Percentiles rank a stretch among this genome's conserved stretches.
Evolutionary conservation across 2,797 vertebrate genomes (phyloP).

Genomic region (Typhlichthys subterraneus): DNA sequence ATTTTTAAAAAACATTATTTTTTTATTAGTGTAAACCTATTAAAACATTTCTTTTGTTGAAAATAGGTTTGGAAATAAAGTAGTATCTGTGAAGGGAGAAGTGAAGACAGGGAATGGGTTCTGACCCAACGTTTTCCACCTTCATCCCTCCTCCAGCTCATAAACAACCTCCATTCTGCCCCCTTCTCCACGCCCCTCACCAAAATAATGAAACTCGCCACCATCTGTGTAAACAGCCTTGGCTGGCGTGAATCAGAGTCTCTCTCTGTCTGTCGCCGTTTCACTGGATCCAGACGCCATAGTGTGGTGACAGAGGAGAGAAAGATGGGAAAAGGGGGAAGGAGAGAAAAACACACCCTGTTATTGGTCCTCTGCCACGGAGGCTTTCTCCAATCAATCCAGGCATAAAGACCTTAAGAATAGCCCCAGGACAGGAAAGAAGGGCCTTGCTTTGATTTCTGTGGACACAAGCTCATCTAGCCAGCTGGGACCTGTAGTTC

Average conservation of each 20-base stretch:
- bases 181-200: slow-evolving; percentile 65
- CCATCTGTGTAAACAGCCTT: slow-evolving; percentile 80
- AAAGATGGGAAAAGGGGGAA: slow-evolving; percentile 24
- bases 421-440: slow-evolving; percentile 61
- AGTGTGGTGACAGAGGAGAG: slow-evolving; percentile 29
- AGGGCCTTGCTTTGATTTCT: slow-evolving; percentile 64
- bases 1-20: too few species aligned
- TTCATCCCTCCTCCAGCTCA: slow-evolving; percentile 46
- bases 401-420: slow-evolving; percentile 63
- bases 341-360: slow-evolving; percentile 29
- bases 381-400: slow-evolving; percentile 55
- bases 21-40: not conserved
- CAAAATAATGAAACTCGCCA: slow-evolving; percentile 77
- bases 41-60: too few species aligned
- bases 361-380: slow-evolving; percentile 47
- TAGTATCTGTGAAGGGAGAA: not conserved
- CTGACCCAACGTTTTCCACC: slow-evolving; percentile 43
- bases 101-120: slow-evolving; percentile 29
- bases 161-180: slow-evolving; percentile 60
- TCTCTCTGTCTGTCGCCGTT: slow-evolving; percentile 14
- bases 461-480: slow-evolving; percentile 50
- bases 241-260: slow-evolving; percentile 42
- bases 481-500: slow-evolving; percentile 49
- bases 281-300: not conserved
- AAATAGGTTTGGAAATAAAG: not conserved